Evolutionary conservation across 2,113 vertebrate genomes (phyloP), one percentile per base, ranked within the genome.

Genomic region (Jaculus jaculus): DNA sequence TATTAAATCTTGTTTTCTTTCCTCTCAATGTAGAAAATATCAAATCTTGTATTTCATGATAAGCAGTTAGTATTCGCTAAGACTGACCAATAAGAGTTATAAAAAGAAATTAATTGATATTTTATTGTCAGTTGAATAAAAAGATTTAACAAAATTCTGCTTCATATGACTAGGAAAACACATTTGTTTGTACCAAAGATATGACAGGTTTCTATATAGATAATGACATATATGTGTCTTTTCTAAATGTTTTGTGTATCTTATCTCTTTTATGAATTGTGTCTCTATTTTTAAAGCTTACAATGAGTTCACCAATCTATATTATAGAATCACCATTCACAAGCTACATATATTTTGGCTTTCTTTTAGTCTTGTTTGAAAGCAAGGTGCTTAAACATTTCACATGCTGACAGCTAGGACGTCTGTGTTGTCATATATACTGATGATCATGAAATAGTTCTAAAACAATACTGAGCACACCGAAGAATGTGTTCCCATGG

Each of bases 401-500:
- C 24, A 23, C 30, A 13, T 47, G 8, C 9, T 60, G 16, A 47
- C 30, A 42, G 4, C 0, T 17, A 69, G 42, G 3, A 87, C 88
- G 34, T 77, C 23, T 32, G 32, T 32, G 65, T 16, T 42, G 3
- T 83, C 51, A 77, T 39, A 65, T 28, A 0, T 63, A 30, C 58
- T 94, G 23, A 47, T 84, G 30, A 84, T 73, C 74, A 74, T 12
- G 8, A 34, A 58, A 11, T 65, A 21, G 51, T 87, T 94, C 92
- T 24, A 68, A 89, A 94, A 47, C 34, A 93, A 92, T 90, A 61
- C 24, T 79, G 63, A 92, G 77, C 89, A 6, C 5, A 39, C 11
- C 0, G n/a, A n/a, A 39, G 12, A 91, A 4, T 24, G 0, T 79
- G 16, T 73, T 80, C 21, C 74, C 16, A 65, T 80, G 8, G 3